phyloP scores from a whole-genome alignment of 2,797 vertebrate genomes.

The Cynopterus sphinx region DNA sequence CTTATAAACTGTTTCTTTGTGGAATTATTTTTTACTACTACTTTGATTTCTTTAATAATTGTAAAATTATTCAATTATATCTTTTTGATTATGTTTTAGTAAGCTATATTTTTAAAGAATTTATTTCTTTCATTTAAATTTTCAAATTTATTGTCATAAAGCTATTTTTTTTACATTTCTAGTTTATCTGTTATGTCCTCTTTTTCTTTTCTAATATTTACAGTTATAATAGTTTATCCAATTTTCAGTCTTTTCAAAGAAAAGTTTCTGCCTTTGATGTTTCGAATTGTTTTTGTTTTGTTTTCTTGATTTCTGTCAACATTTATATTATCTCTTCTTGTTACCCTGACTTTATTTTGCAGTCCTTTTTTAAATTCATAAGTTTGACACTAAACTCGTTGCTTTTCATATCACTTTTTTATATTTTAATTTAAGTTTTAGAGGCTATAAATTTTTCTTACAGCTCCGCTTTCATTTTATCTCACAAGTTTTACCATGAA shows the following conservation, averaged over 20 bases:
- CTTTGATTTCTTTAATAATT: not conserved
- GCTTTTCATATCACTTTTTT: not conserved
- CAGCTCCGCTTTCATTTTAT: slow-evolving; percentile 10
- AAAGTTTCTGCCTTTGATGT: not conserved
- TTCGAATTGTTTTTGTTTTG: not conserved
- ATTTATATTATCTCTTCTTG: not conserved
- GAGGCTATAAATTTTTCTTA: not conserved
- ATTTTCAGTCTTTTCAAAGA: slow-evolving; percentile 6
- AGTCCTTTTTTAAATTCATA: not conserved
- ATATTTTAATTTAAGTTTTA: not conserved
- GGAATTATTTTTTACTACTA: not conserved
- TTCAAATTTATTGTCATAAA: not conserved
- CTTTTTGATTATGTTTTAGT: slow-evolving; percentile 26
- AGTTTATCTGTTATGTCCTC: not conserved
- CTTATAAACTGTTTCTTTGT: not conserved
- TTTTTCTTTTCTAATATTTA: not conserved
- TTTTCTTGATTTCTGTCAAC: not conserved
- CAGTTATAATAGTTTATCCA: not conserved
- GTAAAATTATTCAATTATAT: not conserved
- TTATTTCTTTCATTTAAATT: not conserved
- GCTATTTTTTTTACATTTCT: not conserved
- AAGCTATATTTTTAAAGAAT: not conserved
- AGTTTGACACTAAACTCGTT: not conserved
- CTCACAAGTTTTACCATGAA: not conserved
- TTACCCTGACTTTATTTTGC: not conserved